Percentiles rank a stretch among this genome's conserved stretches.
Conservation (phyloP, 2,113 vertebrate species). For the Oenanthe melanoleuca region DNA sequence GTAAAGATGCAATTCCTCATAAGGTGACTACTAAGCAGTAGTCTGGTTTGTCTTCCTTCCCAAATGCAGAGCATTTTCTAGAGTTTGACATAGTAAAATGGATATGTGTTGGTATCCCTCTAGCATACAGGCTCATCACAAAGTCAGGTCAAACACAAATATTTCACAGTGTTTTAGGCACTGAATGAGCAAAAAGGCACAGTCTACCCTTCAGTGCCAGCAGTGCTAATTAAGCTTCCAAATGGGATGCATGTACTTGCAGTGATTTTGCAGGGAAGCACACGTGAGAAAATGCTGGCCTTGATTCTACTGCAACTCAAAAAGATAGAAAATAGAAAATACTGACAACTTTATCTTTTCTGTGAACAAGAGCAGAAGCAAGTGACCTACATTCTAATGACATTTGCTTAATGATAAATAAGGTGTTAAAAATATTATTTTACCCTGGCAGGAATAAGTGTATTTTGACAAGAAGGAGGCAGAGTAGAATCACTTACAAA, state of each 20-base stretch:
- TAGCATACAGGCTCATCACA: not conserved
- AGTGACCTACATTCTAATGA: not conserved
- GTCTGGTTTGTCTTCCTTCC: not conserved
- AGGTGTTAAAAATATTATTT: not conserved
- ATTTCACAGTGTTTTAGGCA: not conserved
- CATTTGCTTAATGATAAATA: slow-evolving; percentile 14
- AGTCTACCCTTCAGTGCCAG: not conserved
- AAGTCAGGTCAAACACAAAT: not conserved
- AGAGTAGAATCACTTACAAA: not conserved
- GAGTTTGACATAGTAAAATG: not conserved
- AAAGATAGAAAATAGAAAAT: not conserved
- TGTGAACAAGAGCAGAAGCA: not conserved
- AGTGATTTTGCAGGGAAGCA: not conserved
- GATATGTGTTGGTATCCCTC: not conserved
- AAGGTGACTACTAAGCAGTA: not conserved
- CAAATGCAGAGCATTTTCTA: not conserved
- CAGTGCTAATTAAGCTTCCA: not conserved
- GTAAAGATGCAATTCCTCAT: not conserved
- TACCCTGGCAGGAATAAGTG: not conserved
- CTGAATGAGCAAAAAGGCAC: not conserved
- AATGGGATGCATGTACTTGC: not conserved
- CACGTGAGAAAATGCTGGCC: not conserved
- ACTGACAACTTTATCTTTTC: not conserved
- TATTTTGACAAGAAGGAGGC: not conserved
- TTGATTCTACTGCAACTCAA: not conserved